Evolutionary conservation across 2,113 vertebrate genomes (phyloP).

Genomic region (Callaeas wilsoni): DNA sequence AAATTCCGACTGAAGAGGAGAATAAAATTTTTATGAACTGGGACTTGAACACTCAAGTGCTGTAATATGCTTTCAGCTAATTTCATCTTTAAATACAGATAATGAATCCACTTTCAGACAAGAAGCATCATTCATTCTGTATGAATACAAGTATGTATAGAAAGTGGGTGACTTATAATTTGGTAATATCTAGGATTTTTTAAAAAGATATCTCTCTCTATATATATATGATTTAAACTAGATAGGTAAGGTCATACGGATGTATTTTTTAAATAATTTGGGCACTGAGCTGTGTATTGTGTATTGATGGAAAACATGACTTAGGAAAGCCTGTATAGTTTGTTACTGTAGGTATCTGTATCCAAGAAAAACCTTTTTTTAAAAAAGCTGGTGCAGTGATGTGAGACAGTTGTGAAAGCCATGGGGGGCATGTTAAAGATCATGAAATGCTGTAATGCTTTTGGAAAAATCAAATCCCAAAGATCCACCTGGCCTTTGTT

Average conservation of each 20-base stretch:
- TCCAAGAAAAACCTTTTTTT: neutral
- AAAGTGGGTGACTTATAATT: neutral
- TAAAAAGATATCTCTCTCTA: too few species aligned
- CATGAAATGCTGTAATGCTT: neutral
- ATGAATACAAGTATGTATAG: neutral
- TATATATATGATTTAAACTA: neutral
- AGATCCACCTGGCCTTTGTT: neutral
- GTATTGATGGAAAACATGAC: neutral
- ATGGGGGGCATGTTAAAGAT: neutral
- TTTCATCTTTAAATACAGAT: slow-evolving; percentile 50
- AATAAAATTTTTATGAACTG: slow-evolving; percentile 58
- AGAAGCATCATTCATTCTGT: neutral
- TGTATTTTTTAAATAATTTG: neutral
- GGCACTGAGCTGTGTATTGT: neutral
- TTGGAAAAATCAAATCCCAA: neutral
- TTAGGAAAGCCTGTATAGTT: neutral
- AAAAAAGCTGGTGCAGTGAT: neutral
- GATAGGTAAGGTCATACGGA: neutral
- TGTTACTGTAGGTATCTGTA: neutral
- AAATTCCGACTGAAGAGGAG: slow-evolving; percentile 4
- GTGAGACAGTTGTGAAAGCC: neutral
- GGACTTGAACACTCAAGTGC: slow-evolving; percentile 33
- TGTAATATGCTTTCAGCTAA: slow-evolving; percentile 44
- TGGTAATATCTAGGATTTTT: neutral
- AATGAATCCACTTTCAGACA: slow-evolving; percentile 43